Evolutionary conservation across 2,888 invertebrate species (phyloP).

Genomic region (Agapetus fuscipes): DNA sequence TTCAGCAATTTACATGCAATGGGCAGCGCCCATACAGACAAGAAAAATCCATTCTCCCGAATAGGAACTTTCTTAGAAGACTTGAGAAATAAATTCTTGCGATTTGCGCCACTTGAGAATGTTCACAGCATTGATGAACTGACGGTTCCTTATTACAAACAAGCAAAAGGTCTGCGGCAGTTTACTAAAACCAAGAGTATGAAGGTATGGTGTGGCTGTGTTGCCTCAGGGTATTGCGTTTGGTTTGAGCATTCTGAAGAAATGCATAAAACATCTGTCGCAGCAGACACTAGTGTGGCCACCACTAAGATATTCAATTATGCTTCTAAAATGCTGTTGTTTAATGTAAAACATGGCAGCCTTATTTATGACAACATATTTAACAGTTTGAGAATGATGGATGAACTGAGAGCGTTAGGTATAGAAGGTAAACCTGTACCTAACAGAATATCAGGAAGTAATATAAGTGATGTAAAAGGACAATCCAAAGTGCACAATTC

Average conservation of each 20-base stretch:
- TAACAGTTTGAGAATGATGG: slow-evolving; percentile 4
- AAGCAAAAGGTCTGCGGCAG: slow-evolving; percentile 10
- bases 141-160: slow-evolving; percentile 10
- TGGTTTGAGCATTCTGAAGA: slow-evolving; percentile 19
- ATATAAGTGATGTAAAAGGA: no score
- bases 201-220: slow-evolving; percentile 20
- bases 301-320: slow-evolving; percentile 9
- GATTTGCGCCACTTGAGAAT: slow-evolving; percentile 6
- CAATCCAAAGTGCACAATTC: slow-evolving; percentile 15
- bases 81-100: slow-evolving; percentile 10
- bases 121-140: slow-evolving; percentile 12
- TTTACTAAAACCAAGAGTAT: slow-evolving; percentile 15
- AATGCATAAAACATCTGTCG: slow-evolving; percentile 3
- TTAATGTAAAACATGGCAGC: slow-evolving; percentile 3
- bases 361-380: slow-evolving; percentile 13
- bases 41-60: slow-evolving; percentile 10
- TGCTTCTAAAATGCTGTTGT: slow-evolving; percentile 6
- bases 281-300: slow-evolving; percentile 3
- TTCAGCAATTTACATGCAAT: slow-evolving; percentile 11
- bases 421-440: slow-evolving; percentile 11
- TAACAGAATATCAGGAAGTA: slow-evolving; percentile 8
- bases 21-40: slow-evolving; percentile 2
- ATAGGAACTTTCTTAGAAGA: slow-evolving; percentile 9
- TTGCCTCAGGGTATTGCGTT: slow-evolving; percentile 20
- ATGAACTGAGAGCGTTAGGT: slow-evolving; percentile 6